phyloP scores from a whole-genome alignment of 2,888 invertebrate genomes.

The Caenorhabditis afra region DNA sequence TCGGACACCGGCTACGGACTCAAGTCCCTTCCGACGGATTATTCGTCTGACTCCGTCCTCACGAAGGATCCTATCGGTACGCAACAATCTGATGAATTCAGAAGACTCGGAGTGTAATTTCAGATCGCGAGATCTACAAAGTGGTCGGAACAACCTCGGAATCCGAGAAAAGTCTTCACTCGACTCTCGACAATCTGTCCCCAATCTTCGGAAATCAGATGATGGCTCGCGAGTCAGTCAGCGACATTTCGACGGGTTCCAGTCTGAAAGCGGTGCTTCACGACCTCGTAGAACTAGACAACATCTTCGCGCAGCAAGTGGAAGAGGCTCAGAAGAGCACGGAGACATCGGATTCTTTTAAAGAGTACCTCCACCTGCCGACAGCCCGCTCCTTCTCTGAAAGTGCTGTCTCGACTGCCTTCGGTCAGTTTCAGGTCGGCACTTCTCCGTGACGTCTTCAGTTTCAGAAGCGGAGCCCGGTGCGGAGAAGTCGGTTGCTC shows the following conservation, averaged over 20 bases:
- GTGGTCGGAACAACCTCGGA: slow-evolving; percentile 21
- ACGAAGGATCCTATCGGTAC: slow-evolving; percentile 47
- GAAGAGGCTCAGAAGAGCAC: slow-evolving; percentile 14
- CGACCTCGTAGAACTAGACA: slow-evolving; percentile 52
- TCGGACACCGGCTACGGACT: slow-evolving; percentile 52
- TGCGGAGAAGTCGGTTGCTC: neutral
- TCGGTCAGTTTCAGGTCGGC: neutral
- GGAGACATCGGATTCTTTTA: neutral
- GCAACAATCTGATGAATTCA: neutral
- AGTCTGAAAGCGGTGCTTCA: slow-evolving; percentile 48
- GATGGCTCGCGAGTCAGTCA: slow-evolving; percentile 11
- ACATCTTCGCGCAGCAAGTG: slow-evolving; percentile 43
- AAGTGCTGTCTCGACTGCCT: neutral
- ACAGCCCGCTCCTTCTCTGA: slow-evolving; percentile 44
- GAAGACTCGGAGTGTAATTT: neutral
- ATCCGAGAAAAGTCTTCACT: slow-evolving; percentile 29
- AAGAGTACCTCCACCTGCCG: slow-evolving; percentile 34
- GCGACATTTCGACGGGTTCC: slow-evolving; percentile 26
- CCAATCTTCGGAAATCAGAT: slow-evolving; percentile 25
- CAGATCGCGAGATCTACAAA: slow-evolving; percentile 26
- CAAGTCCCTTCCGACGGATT: slow-evolving; percentile 33
- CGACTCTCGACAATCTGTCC: slow-evolving; percentile 40
- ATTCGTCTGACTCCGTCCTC: slow-evolving; percentile 22
- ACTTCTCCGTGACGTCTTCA: no score
- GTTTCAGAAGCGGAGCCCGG: neutral